phyloP scores from a whole-genome alignment of 2,797 vertebrate genomes.

The Syngnathus rostellatus region DNA sequence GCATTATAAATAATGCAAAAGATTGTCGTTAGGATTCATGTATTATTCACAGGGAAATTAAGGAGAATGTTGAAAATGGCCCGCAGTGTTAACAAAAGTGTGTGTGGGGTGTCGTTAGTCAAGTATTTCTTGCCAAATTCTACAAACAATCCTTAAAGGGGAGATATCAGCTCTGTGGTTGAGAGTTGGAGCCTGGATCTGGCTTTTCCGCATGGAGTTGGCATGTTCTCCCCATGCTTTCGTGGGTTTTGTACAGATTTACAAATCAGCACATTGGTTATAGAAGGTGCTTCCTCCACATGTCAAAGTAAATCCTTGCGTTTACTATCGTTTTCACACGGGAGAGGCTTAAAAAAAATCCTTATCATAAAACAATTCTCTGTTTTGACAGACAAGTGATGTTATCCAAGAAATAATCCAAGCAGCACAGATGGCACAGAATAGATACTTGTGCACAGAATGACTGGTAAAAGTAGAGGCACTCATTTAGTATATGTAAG shows the following conservation, averaged over 20 bases:
- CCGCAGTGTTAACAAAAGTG: background rate
- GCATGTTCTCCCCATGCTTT: background rate
- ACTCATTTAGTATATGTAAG: background rate
- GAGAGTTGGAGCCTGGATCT: background rate
- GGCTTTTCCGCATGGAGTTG: background rate
- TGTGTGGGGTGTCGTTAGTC: background rate
- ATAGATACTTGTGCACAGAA: too few relatives aligned
- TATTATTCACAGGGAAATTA: slow-evolving; percentile 1
- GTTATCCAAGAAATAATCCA: too few relatives aligned
- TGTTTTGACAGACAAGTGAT: too few relatives aligned
- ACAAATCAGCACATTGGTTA: background rate
- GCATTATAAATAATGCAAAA: slow-evolving; percentile 11
- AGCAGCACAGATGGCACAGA: too few relatives aligned
- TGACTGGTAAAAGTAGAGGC: too few relatives aligned
- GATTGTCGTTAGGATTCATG: background rate
- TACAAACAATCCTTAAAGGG: background rate
- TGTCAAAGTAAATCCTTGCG: too few relatives aligned
- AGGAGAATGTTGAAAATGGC: background rate
- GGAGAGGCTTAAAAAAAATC: too few relatives aligned
- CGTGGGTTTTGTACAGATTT: background rate
- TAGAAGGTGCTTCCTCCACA: too few relatives aligned
- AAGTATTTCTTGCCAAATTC: background rate
- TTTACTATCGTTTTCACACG: too few relatives aligned
- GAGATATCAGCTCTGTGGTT: background rate
- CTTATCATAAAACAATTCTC: too few relatives aligned